Evolutionary conservation across 2,797 vertebrate genomes (phyloP).

Genomic region (Prunella strophiata): DNA sequence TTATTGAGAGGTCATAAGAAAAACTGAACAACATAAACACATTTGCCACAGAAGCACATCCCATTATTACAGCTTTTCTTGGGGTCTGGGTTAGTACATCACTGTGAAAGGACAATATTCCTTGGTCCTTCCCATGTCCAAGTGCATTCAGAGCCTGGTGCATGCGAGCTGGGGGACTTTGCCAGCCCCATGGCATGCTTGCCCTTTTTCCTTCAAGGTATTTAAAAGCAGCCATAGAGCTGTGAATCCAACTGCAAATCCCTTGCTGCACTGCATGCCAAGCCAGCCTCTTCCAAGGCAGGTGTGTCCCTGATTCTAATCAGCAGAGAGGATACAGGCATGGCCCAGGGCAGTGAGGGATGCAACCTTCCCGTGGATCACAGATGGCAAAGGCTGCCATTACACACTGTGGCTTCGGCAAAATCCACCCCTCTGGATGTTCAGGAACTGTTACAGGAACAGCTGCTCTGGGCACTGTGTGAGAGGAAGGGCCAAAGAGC

Average conservation of each 20-base stretch:
- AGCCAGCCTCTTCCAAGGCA: accelerated
- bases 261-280: background rate
- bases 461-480: background rate
- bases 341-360: background rate
- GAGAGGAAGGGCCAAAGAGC: background rate
- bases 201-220: background rate
- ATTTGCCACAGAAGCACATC: background rate
- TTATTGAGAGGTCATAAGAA: background rate
- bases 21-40: background rate
- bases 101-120: background rate
- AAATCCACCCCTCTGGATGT: background rate
- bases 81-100: background rate
- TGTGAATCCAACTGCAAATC: background rate
- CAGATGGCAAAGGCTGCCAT: background rate
- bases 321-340: background rate
- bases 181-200: background rate
- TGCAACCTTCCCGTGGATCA: background rate
- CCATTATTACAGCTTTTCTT: background rate
- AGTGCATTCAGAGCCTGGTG: background rate
- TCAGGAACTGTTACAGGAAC: background rate
- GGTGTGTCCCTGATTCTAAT: background rate
- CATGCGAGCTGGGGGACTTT: background rate
- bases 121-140: background rate
- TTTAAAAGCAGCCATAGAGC: background rate
- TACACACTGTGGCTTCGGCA: background rate